Conservation (phyloP, 2,888 invertebrate genomes). For the Tenthredo scrophulariae region DNA sequence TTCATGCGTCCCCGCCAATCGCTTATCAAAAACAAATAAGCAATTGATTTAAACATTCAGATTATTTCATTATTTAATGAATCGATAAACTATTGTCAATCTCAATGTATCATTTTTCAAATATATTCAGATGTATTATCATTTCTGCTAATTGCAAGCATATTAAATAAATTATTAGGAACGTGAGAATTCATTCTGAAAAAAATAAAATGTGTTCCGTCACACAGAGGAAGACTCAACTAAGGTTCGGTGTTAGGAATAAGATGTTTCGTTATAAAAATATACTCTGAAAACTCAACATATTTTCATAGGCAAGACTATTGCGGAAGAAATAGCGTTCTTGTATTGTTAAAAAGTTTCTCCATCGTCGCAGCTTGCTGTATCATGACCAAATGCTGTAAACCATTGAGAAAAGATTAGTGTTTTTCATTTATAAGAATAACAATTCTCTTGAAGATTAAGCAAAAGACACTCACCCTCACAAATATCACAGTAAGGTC, state of each 20-base stretch:
- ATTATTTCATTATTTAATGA: background rate
- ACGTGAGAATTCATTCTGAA: background rate
- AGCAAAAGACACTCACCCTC: slow-evolving; percentile 84
- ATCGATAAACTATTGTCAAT: background rate
- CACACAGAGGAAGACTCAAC: slow-evolving; percentile 56
- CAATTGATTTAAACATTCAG: background rate
- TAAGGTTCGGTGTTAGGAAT: slow-evolving; percentile 50
- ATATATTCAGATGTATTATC: slow-evolving; percentile 3
- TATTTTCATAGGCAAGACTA: slow-evolving; percentile 37
- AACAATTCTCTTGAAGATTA: background rate
- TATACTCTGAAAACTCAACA: slow-evolving; percentile 64
- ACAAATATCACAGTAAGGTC: slow-evolving; percentile 96
- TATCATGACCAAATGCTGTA: slow-evolving; percentile 93
- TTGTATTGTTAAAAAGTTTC: slow-evolving; percentile 85
- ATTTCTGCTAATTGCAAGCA: background rate
- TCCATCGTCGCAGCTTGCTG: slow-evolving; percentile 92
- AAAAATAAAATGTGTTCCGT: background rate
- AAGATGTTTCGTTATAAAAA: slow-evolving; percentile 61
- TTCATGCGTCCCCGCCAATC: background rate
- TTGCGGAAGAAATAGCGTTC: slow-evolving; percentile 53
- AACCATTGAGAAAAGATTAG: slow-evolving; percentile 69
- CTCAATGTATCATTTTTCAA: background rate
- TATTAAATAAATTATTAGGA: background rate
- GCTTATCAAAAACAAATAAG: background rate
- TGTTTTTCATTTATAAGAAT: background rate